Evolutionary conservation across 2,888 invertebrate species (phyloP).

Genomic region (Nemapogon koenigi): DNA sequence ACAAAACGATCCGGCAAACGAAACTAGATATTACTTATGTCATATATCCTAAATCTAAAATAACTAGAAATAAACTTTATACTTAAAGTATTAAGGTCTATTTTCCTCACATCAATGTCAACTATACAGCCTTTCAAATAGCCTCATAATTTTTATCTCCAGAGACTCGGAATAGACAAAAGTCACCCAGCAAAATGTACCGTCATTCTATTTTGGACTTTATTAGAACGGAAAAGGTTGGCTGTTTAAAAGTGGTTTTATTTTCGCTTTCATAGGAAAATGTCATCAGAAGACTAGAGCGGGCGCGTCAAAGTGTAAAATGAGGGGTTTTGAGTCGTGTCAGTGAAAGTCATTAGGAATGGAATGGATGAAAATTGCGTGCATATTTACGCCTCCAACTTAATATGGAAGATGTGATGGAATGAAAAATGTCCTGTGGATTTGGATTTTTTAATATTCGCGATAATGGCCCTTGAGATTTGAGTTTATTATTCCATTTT

Average conservation of each 20-base stretch:
- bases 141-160: slow-evolving; percentile 44
- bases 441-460: slow-evolving; percentile 28
- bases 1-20: slow-evolving; percentile 41
- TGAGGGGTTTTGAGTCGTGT: slow-evolving; percentile 61
- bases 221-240: slow-evolving; percentile 25
- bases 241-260: slow-evolving; percentile 25
- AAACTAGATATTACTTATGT: slow-evolving; percentile 20
- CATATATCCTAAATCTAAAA: background rate
- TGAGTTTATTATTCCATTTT: too few relatives aligned
- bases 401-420: slow-evolving; percentile 51
- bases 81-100: background rate
- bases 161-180: slow-evolving; percentile 57
- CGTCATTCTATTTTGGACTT: slow-evolving; percentile 32
- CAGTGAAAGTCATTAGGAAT: slow-evolving; percentile 63
- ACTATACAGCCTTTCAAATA: slow-evolving; percentile 15
- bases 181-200: slow-evolving; percentile 34
- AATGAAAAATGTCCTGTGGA: slow-evolving; percentile 41
- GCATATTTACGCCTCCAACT: slow-evolving; percentile 53
- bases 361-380: slow-evolving; percentile 63
- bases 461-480: slow-evolving; percentile 15
- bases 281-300: slow-evolving; percentile 57
- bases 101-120: background rate
- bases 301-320: slow-evolving; percentile 66
- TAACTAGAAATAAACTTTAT: background rate
- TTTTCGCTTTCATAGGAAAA: slow-evolving; percentile 47